These are phyloP conservation scores for Atractosteus spatula DNA, from an alignment of 2,113 vertebrate species.

Conservation along the genomic window DNA sequence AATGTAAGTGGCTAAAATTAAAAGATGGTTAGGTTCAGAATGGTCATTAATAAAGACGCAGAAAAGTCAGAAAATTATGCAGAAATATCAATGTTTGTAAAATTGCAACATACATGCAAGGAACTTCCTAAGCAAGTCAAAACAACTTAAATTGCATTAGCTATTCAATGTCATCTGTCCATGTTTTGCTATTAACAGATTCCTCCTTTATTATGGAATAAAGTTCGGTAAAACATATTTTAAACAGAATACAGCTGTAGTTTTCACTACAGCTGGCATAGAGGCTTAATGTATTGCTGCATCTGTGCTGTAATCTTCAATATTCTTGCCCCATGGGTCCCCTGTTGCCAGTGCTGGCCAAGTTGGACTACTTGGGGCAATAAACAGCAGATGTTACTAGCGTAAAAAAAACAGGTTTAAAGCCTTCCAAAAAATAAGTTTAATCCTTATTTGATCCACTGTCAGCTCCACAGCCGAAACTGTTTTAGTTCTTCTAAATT, in stretches of 20 bases:
- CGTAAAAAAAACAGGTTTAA: not conserved
- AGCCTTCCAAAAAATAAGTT: not conserved
- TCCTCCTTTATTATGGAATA: not conserved
- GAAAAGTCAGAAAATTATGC: no score
- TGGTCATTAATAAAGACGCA: no score
- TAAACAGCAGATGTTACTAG: conserved; percentile 3
- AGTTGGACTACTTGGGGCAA: not conserved
- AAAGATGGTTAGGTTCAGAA: no score
- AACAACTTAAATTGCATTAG: no score
- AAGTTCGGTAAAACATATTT: not conserved
- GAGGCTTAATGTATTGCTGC: not conserved
- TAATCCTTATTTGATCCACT: not conserved
- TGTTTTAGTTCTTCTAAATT: not conserved
- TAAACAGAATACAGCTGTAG: not conserved
- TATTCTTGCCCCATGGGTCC: not conserved
- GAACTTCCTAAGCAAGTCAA: no score
- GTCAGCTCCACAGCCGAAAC: not conserved
- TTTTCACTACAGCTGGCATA: not conserved
- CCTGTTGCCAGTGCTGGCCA: not conserved
- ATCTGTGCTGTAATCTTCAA: conserved; percentile 3
- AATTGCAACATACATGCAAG: no score
- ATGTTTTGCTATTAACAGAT: not conserved
- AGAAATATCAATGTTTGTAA: no score
- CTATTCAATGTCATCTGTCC: not conserved
- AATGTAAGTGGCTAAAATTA: no score